Evolutionary conservation across 2,113 vertebrate genomes (phyloP).

Genomic region (Gracilinanus agilis): DNA sequence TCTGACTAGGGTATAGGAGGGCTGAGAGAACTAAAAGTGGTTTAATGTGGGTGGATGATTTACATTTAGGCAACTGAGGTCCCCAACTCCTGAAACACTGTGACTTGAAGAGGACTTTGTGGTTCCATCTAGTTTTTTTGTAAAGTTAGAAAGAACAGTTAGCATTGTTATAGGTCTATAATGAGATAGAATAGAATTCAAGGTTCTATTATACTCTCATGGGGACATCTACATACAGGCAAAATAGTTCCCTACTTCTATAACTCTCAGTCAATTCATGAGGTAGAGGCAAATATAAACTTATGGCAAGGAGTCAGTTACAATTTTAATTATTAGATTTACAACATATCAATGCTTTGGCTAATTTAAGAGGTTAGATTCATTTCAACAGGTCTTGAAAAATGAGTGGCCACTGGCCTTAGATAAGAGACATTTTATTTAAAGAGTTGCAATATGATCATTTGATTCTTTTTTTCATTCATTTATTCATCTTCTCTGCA

Average conservation of each 20-base stretch:
- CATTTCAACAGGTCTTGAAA: conserved; percentile 36
- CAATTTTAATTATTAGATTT: neutral
- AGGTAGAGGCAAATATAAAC: conserved; percentile 9
- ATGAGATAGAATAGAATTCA: conserved; percentile 23
- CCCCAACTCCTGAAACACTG: neutral
- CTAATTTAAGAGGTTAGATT: neutral
- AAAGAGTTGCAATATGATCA: neutral
- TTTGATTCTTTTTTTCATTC: neutral
- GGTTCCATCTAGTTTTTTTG: neutral
- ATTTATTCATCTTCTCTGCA: neutral
- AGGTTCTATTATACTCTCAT: neutral
- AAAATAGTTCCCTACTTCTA: conserved; percentile 1
- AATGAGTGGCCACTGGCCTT: neutral
- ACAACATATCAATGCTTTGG: neutral
- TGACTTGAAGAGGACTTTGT: neutral
- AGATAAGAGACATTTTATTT: conserved; percentile 16
- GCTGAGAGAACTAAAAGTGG: neutral
- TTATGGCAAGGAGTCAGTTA: conserved; percentile 5
- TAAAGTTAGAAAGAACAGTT: neutral
- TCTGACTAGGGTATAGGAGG: neutral
- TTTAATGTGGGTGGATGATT: neutral
- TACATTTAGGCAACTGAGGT: neutral
- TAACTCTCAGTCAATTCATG: conserved; percentile 9
- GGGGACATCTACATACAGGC: neutral
- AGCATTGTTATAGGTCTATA: neutral